Conservation (phyloP, 1,140 invertebrate species). For the Rhysida immarginata region DNA sequence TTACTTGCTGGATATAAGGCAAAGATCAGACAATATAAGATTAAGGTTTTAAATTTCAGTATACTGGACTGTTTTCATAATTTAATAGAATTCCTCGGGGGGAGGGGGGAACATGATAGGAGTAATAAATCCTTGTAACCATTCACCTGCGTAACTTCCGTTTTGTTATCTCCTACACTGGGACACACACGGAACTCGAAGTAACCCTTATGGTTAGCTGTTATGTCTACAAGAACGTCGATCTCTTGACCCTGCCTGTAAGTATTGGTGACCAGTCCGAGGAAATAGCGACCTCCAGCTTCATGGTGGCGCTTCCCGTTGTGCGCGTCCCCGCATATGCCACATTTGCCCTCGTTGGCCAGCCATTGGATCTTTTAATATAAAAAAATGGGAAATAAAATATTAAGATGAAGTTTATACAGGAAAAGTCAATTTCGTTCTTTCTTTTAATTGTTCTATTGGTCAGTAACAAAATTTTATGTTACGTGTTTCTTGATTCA, state of each 20-base stretch:
- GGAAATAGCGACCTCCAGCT: slow-evolving; percentile 43
- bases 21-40: too few relatives aligned
- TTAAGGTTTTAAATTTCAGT: too few relatives aligned
- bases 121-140: too few relatives aligned
- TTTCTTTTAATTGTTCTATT: neutral
- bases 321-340: slow-evolving; percentile 23
- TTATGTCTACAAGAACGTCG: slow-evolving; percentile 30
- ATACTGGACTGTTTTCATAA: too few relatives aligned
- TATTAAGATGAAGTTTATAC: neutral
- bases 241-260: slow-evolving; percentile 28
- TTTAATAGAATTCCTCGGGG: too few relatives aligned
- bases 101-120: too few relatives aligned
- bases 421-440: neutral
- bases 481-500: too few relatives aligned
- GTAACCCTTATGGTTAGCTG: slow-evolving; percentile 39
- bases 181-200: slow-evolving; percentile 41
- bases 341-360: slow-evolving; percentile 31
- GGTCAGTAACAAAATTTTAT: too few relatives aligned
- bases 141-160: slow-evolving; percentile 11
- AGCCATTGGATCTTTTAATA: neutral
- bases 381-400: neutral
- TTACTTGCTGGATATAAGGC: too few relatives aligned
- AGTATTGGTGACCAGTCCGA: slow-evolving; percentile 35
- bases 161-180: slow-evolving; percentile 22
- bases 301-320: slow-evolving; percentile 41